A percentile compares a stretch with the other conserved stretches of the same genome.
These are phyloP conservation scores for Engraulis encrasicolus DNA, from an alignment of 2,113 vertebrate species.

Conservation along the genomic window DNA sequence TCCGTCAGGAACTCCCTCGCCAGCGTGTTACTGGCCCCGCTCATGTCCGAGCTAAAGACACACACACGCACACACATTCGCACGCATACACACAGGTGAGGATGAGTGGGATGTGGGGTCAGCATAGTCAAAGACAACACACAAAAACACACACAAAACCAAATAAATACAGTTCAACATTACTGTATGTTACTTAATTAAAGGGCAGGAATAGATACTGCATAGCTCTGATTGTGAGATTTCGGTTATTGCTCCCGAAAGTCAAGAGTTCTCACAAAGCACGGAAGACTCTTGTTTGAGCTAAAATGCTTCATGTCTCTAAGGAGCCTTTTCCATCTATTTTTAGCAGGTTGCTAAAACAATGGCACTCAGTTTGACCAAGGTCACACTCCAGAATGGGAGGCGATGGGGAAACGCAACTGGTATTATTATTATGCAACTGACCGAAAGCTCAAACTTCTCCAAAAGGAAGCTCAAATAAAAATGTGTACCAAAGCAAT, in stretches of 20 bases:
- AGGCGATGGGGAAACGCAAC: too few species aligned
- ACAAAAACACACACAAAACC: neutral
- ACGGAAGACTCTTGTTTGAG: neutral
- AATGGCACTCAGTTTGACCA: neutral
- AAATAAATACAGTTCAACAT: neutral
- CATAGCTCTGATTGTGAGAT: too few species aligned
- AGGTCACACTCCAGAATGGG: neutral
- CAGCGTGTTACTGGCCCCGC: slow-evolving; percentile 92
- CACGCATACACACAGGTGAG: neutral
- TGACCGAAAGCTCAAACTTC: too few species aligned
- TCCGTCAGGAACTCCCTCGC: slow-evolving; percentile 96
- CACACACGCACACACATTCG: slow-evolving; percentile 15
- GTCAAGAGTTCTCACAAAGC: neutral
- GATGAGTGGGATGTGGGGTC: neutral
- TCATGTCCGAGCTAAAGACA: slow-evolving; percentile 90
- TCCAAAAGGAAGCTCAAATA: too few species aligned
- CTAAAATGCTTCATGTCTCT: neutral
- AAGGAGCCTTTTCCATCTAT: neutral
- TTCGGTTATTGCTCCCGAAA: too few species aligned
- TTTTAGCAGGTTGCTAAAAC: neutral
- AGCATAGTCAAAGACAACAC: neutral
- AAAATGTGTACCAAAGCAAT: too few species aligned
- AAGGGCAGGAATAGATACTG: too few species aligned
- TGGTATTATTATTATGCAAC: too few species aligned
- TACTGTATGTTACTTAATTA: neutral